Percentiles rank a stretch among this genome's conserved stretches.
phyloP scores from a whole-genome alignment of 2,797 vertebrate genomes.

The Gouania willdenowi region DNA sequence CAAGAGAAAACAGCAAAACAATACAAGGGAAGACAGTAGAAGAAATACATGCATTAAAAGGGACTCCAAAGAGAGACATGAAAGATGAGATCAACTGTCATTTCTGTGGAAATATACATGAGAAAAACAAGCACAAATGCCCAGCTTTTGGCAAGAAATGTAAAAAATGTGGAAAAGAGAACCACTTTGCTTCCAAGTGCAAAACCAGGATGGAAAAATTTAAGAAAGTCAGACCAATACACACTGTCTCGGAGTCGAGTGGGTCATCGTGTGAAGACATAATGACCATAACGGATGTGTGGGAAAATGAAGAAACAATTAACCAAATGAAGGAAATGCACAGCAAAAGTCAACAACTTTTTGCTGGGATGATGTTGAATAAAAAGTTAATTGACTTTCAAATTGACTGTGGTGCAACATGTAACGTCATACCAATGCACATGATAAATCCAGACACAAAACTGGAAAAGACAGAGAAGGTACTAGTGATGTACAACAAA shows the following conservation, averaged over 20 bases:
- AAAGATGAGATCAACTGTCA: not conserved
- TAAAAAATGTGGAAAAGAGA: not conserved
- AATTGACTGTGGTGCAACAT: not conserved
- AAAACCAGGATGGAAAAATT: not conserved
- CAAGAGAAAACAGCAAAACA: constrained; percentile 12
- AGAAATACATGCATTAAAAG: constrained; percentile 10
- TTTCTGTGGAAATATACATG: not conserved
- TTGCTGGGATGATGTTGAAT: not conserved
- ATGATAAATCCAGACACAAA: too few relatives aligned
- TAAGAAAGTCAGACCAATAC: too few relatives aligned
- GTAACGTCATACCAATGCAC: too few relatives aligned
- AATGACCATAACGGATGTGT: not conserved
- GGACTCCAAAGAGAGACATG: not conserved
- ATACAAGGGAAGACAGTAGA: constrained; percentile 1
- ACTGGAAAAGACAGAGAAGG: too few relatives aligned
- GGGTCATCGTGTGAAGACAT: not conserved
- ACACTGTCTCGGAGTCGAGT: not conserved
- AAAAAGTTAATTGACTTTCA: not conserved
- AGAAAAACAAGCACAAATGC: not conserved
- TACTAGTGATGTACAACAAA: too few relatives aligned
- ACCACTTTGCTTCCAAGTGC: not conserved
- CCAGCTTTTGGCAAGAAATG: not conserved
- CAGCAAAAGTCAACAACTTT: not conserved
- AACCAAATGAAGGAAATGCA: not conserved
- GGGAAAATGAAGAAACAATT: not conserved